These are phyloP conservation scores for Palaemon carinicauda DNA, from an alignment of 1,140 invertebrate genomes.

Conservation along the genomic window DNA sequence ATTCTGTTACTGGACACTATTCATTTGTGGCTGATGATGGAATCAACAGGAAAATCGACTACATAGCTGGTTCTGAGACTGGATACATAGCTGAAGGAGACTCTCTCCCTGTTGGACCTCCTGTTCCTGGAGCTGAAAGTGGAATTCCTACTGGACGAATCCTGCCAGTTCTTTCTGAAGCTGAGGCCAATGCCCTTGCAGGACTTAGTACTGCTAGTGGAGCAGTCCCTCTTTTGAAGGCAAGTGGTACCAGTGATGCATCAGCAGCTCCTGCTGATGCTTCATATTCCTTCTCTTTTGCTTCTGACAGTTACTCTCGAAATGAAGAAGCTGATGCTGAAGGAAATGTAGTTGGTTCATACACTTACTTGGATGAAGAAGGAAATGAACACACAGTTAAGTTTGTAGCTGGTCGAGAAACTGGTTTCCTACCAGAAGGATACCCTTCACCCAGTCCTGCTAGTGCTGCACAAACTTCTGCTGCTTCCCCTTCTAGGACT, in stretches of 20 bases:
- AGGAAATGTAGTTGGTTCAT: slow-evolving; percentile 61
- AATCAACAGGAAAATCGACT: neutral
- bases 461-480: neutral
- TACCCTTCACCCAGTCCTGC: neutral
- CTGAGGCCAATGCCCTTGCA: too few relatives aligned
- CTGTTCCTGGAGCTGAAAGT: too few relatives aligned
- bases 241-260: too few relatives aligned
- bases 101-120: neutral
- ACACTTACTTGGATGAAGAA: slow-evolving; percentile 62
- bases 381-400: slow-evolving; percentile 60
- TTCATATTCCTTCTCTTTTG: slow-evolving; percentile 53
- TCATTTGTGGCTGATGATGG: neutral
- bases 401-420: neutral
- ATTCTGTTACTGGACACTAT: neutral
- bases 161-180: too few relatives aligned
- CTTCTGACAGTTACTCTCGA: slow-evolving; percentile 55
- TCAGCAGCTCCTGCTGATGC: slow-evolving; percentile 11
- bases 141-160: too few relatives aligned
- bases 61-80: neutral
- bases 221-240: too few relatives aligned
- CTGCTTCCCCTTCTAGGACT: neutral
- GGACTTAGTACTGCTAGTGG: too few relatives aligned
- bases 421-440: neutral
- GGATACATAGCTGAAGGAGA: neutral
- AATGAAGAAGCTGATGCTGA: slow-evolving; percentile 56